Evolutionary conservation across 2,113 vertebrate species (phyloP), one percentile per base, ranked within the genome.

Genomic region (Platysternon megacephalum): DNA sequence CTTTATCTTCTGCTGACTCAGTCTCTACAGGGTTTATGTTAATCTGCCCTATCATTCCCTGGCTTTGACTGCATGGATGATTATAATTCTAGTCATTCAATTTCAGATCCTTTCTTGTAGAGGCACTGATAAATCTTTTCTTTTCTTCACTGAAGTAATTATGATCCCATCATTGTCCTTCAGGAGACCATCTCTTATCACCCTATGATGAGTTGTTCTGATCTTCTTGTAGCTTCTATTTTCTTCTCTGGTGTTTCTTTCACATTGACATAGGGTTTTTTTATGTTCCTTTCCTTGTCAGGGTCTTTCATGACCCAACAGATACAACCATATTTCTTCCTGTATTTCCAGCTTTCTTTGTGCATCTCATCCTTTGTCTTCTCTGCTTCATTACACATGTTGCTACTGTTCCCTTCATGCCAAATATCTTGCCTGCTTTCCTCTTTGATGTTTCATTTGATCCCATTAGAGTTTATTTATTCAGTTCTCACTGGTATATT

Each of bases 311-410:
- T 92, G 80, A 94, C 93, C 61, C 72, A 89, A 48, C 11, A 46
- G 26, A 8, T 46, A 26, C 44, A 89, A 85, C 85, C 79, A 85
- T 91, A 72, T 39, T 78, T 85, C 65, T 82, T 82, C 80, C 87
- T 83, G 48, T 94, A 32, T 94, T 94, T 96, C 95, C 80, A 83
- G 92, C 90, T 95, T 94, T 79, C 28, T 87, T 89, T 85, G 29
- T 93, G 74, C n/a, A 85, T 51, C 28, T 72, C 48, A 5, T 28
- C 93, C 65, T 84, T 93, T 84, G 72, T 91, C 90, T 93, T 87
- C 82, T 91, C 82, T 86, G 44, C 83, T 84, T 92, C 80, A 28
- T 93, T 96, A 87, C 21, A 32, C 76, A 80, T 12, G 7, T 88
- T 90, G 44, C 24, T 91, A 8, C 1, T 87, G 68, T 82, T 94